phyloP scores from a whole-genome alignment of 2,113 vertebrate species.

The Saccopteryx leptura region DNA sequence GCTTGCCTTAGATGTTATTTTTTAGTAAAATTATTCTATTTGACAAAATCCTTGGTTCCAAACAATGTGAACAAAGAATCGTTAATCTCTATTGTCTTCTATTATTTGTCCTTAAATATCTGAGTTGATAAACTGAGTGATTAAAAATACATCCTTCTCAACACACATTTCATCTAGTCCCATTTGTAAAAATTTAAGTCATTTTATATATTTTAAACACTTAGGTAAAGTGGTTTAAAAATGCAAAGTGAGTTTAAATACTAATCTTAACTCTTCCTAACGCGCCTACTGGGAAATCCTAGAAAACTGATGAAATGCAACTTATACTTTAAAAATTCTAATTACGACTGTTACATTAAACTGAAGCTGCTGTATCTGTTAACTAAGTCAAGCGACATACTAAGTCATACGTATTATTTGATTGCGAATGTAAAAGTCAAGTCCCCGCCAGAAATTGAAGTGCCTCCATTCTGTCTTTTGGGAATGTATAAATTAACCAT shows the following conservation, averaged over 20 bases:
- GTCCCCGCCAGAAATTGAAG: constrained; percentile 57
- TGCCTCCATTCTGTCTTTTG: constrained; percentile 17
- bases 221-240: constrained; percentile 32
- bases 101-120: neutral
- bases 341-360: constrained; percentile 67
- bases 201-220: constrained; percentile 59
- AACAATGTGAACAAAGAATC: constrained; percentile 8
- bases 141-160: neutral
- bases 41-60: constrained; percentile 24
- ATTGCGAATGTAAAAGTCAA: constrained; percentile 74
- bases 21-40: constrained; percentile 8
- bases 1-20: neutral
- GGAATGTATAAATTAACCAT: constrained; percentile 73
- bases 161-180: neutral
- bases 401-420: constrained; percentile 40
- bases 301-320: constrained; percentile 67
- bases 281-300: constrained; percentile 62
- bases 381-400: constrained; percentile 12
- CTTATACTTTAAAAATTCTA: constrained; percentile 59
- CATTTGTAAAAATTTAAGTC: constrained; percentile 45
- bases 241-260: constrained; percentile 67
- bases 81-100: neutral
- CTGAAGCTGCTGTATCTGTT: constrained; percentile 45
- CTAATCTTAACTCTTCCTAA: constrained; percentile 49
- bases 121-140: neutral